Base-by-base conservation (phyloP, 2,113 vertebrate species). In the Colistium nudipinnis region DNA sequence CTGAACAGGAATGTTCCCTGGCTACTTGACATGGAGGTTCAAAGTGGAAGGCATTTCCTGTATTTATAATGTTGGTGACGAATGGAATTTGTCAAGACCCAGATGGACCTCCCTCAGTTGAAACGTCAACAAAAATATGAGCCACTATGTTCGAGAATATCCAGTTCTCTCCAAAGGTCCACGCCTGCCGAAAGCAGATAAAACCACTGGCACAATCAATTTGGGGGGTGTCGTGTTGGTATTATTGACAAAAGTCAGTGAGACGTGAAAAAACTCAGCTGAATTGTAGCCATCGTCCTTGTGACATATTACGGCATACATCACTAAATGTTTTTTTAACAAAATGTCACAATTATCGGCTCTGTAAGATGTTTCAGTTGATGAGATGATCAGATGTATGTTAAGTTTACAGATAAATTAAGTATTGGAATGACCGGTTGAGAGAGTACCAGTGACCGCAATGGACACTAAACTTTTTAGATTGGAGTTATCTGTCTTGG, bases 161-260 rank as follows among this genome's bases (percentile, higher is more conserved):
- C 52, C n/a, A 24, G 5, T 43, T 24, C 17, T n/a, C 14, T 8
- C 54, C 20, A n/a, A 45, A 54, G 24, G 35, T 51, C 22, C 10
- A 12, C 35, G 5, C 10, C 51, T 17, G 65, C 51, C 22, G 17
- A 1, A 30, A 38, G 44, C 60, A n/a, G 9, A 52, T 30, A 17
- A 44, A 64, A 64, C 38, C 48, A 39, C 52, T 19, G 47, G 41
- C 63, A 41, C 52, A 45, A 41, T 30, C 43, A 47, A n/a, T 22
- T 22, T 35, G 7, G 56, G 48, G 20, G 54, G 53, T 19, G 38
- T 54, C 39, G 47, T 47, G 67, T 60, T 69, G 24, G 30, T 59
- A 14, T 59, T 71, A 78, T 71, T 78, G 75, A 71, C 48, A 25
- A 47, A 74, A 64, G 28, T 51, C 24, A 39, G 49, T 57, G 76